Evolutionary conservation across 2,888 invertebrate species (phyloP), one percentile per base, ranked within the genome.

Genomic region (Hirtodrosophila duncani): DNA sequence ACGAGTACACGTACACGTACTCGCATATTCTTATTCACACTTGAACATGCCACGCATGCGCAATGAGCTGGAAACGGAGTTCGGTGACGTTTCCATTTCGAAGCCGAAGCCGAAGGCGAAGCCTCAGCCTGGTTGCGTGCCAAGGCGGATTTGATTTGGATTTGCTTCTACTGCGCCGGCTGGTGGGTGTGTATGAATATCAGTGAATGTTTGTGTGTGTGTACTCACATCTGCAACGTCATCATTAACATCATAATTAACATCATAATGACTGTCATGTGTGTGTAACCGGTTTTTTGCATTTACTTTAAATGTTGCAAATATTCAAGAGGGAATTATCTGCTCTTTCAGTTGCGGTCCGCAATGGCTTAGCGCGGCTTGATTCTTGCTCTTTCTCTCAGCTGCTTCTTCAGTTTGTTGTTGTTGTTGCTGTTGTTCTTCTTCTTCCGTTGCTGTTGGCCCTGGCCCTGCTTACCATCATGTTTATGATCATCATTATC

Each of bases 301-400:
- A 67, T 63, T 41, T 65, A 52, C 49, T 65, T 77, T 63, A 75
- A 77, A 72, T 77, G 80, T 63, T 79, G 79, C 72, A 75, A 69
- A 72, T 71, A 66, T 60, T 68, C 59, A 57, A 64, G 67, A 65
- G 75, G 74, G 72, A 78, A 78, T 74, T 74, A 74, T 78, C 72
- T 63, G 59, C 48, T 30, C 62, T 50, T 49, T 45, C 52, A 52
- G 49, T 44, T 49, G 50, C 49, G 52, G 69, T 57, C 52, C 48
- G 46, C 16, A 3, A 6, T 8, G n/a, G 14, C n/a, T n/a, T 13
- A 9, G 36, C 9, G 36, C 36, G 50, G 57, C 66, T 77, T 71
- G 56, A 60, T 71, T 71, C 67, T 77, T 72, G 63, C 26, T 11
- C 36, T 8, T 27, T 20, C 20, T 29, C 20, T 14, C 23, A n/a